Evolutionary conservation across 1,140 invertebrate species (phyloP).

Genomic region (Macrocentrus cingulum): DNA sequence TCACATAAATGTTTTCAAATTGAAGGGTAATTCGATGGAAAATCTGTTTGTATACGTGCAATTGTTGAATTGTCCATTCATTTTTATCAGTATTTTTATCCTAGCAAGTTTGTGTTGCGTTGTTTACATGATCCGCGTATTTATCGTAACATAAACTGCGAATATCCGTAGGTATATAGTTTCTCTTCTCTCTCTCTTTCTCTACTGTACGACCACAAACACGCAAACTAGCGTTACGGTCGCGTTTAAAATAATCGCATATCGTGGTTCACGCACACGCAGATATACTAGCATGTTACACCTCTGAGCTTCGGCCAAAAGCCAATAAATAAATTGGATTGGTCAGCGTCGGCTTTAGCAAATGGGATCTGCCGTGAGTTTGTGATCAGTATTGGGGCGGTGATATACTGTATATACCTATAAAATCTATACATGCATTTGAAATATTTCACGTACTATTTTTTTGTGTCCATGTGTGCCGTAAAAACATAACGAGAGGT

Average conservation of each 20-base stretch:
- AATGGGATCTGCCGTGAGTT: conserved; percentile 55
- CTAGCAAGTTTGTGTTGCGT: background rate
- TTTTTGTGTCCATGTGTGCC: too few species aligned
- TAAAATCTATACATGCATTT: too few species aligned
- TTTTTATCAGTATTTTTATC: conserved; percentile 10
- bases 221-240: conserved; percentile 21
- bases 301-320: conserved; percentile 40
- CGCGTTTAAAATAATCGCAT: conserved; percentile 24
- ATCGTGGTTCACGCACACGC: conserved; percentile 14
- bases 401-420: too few species aligned
- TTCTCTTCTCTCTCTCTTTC: conserved; percentile 8
- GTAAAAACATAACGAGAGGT: too few species aligned
- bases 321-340: conserved; percentile 61
- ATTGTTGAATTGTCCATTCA: too few species aligned
- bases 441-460: too few species aligned
- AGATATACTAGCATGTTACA: conserved; percentile 20
- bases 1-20: too few species aligned
- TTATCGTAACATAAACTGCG: conserved; percentile 12
- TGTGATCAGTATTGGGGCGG: conserved; percentile 49
- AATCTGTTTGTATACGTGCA: too few species aligned
- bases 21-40: too few species aligned
- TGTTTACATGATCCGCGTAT: conserved; percentile 22
- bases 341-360: conserved; percentile 52
- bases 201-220: conserved; percentile 14
- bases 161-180: too few species aligned